phyloP scores from a whole-genome alignment of 2,888 invertebrate species.

The Leptinotarsa tumamoca region DNA sequence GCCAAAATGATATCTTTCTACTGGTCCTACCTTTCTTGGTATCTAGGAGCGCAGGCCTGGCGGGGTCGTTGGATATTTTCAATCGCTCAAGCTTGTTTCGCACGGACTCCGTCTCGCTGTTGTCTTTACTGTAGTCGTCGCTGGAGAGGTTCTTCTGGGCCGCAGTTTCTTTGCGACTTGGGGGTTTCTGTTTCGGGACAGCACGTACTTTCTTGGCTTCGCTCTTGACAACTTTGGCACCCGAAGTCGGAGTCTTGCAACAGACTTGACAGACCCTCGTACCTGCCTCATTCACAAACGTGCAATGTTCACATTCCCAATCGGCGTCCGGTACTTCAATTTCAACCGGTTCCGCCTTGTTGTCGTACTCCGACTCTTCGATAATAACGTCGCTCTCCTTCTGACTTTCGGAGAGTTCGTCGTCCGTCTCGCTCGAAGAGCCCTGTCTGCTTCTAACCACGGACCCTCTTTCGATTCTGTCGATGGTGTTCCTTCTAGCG shows the following conservation, averaged over 20 bases:
- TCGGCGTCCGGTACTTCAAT: conserved; percentile 68
- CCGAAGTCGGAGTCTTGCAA: conserved; percentile 79
- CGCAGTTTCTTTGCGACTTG: conserved; percentile 23
- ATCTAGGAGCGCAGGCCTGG: conserved; percentile 26
- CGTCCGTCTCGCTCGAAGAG: conserved; percentile 59
- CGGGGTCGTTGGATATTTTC: conserved; percentile 51
- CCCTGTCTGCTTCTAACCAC: conserved; percentile 53
- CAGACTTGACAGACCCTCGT: conserved; percentile 86
- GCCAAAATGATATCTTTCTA: conserved; percentile 81
- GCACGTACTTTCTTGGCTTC: conserved; percentile 31
- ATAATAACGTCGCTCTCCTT: conserved; percentile 52
- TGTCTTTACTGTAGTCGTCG: conserved; percentile 63
- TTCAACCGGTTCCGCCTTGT: conserved; percentile 56
- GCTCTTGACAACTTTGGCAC: conserved; percentile 50
- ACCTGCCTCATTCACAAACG: conserved; percentile 85
- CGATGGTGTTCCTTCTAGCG: conserved; percentile 51
- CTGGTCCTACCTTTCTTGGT: conserved; percentile 75
- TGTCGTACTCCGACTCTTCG: conserved; percentile 57
- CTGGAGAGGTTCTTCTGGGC: conserved; percentile 55
- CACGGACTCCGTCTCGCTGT: conserved; percentile 65
- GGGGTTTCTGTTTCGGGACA: conserved; percentile 37
- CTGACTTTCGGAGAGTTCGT: conserved; percentile 56
- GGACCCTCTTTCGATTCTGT: conserved; percentile 55
- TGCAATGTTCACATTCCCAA: conserved; percentile 93
- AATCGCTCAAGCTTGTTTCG: conserved; percentile 61